These are phyloP conservation scores for Lysandra bellargus DNA, from an alignment of 2,888 invertebrate species.

Conservation along the genomic window DNA sequence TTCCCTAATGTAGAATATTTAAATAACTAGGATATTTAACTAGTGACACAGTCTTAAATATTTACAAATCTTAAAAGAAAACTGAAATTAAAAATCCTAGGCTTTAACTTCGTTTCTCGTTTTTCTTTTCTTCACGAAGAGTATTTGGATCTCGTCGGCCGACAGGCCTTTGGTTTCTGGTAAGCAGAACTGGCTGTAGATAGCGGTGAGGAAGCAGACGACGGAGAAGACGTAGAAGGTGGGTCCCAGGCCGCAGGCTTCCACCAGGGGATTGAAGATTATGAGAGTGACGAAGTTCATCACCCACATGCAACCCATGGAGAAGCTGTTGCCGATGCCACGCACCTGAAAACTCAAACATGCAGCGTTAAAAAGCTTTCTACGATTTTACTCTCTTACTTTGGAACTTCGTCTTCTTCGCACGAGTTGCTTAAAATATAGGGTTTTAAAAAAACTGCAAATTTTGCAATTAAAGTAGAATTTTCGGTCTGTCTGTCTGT, in stretches of 20 bases:
- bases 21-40: too few species aligned
- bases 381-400: too few species aligned
- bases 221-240: constrained; percentile 66
- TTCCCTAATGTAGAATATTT: too few species aligned
- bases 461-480: too few species aligned
- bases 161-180: constrained; percentile 75
- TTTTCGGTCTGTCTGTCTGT: too few species aligned
- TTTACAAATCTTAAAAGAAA: background rate
- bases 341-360: constrained; percentile 54
- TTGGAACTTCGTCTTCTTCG: too few species aligned
- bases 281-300: constrained; percentile 63
- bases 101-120: constrained; percentile 36
- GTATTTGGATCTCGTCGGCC: constrained; percentile 59
- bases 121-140: constrained; percentile 54
- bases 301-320: constrained; percentile 60
- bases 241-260: constrained; percentile 57
- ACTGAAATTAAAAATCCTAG: constrained; percentile 8
- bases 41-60: background rate
- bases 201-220: constrained; percentile 57
- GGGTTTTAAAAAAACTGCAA: too few species aligned
- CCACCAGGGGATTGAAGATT: constrained; percentile 62
- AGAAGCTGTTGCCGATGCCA: constrained; percentile 58
- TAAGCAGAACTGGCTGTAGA: constrained; percentile 58
- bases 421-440: too few species aligned
- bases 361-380: background rate